These are phyloP conservation scores for Calypte anna DNA, from an alignment of 2,113 vertebrate species.

Conservation along the genomic window DNA sequence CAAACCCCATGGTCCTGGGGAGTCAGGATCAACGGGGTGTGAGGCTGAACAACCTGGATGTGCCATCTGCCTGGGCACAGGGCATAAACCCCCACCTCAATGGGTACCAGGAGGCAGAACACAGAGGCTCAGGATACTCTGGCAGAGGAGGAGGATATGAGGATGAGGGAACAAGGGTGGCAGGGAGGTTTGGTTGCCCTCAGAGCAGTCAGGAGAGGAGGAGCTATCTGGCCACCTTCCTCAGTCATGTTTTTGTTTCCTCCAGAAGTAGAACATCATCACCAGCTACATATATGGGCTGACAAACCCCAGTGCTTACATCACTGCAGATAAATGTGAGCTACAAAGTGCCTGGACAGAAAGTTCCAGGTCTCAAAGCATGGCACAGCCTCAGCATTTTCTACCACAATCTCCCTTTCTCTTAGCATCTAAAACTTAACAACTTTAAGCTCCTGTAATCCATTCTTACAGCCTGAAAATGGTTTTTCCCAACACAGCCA, in stretches of 20 bases:
- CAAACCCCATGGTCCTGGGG: rapidly evolving
- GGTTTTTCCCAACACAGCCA: neutral
- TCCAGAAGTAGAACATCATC: neutral
- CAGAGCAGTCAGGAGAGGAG: neutral
- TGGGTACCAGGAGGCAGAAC: neutral
- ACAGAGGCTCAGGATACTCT: rapidly evolving
- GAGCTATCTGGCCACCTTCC: neutral
- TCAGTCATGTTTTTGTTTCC: neutral
- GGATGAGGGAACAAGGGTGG: rapidly evolving
- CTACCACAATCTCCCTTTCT: neutral
- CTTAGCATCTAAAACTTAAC: neutral
- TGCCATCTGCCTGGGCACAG: neutral
- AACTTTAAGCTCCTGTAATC: neutral
- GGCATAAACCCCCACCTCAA: neutral
- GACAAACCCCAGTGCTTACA: neutral
- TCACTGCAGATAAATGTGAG: neutral
- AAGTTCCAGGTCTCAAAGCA: neutral
- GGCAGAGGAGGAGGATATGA: rapidly evolving
- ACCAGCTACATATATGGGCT: neutral
- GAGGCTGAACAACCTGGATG: rapidly evolving
- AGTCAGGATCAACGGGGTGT: neutral
- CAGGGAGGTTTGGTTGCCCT: neutral
- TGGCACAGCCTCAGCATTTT: neutral
- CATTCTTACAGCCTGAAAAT: neutral
- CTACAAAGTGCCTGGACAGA: neutral